Conservation (phyloP, 2,797 vertebrate genomes). For the Lutjanus campechanus region DNA sequence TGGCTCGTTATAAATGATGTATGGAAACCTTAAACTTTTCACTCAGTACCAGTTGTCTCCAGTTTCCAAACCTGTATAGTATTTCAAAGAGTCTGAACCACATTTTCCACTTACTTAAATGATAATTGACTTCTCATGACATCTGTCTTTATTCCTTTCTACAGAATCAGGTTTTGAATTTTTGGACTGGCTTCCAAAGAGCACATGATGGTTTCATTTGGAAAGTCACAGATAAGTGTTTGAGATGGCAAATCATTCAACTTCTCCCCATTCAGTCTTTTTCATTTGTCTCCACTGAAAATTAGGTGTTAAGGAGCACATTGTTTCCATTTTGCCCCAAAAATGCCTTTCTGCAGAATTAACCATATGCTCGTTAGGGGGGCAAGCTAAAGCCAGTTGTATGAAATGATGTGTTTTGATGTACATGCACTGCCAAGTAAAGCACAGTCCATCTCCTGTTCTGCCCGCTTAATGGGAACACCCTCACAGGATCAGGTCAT, state of each 20-base stretch:
- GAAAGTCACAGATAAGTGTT: slow-evolving; percentile 62
- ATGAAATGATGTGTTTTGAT: slow-evolving; percentile 60
- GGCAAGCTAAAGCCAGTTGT: slow-evolving; percentile 22
- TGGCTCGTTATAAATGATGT: slow-evolving; percentile 60
- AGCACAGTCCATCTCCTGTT: slow-evolving; percentile 39
- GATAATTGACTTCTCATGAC: slow-evolving; percentile 66
- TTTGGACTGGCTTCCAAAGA: slow-evolving; percentile 33
- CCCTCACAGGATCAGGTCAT: slow-evolving; percentile 36
- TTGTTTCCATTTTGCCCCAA: slow-evolving; percentile 54
- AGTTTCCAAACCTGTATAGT: slow-evolving; percentile 52
- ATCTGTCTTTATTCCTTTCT: slow-evolving; percentile 66
- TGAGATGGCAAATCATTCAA: slow-evolving; percentile 59
- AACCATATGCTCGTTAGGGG: slow-evolving; percentile 30
- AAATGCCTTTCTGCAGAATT: slow-evolving; percentile 21
- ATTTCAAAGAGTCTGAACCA: slow-evolving; percentile 57
- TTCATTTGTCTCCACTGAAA: slow-evolving; percentile 34
- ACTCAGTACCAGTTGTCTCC: slow-evolving; percentile 41
- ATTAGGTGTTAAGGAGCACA: slow-evolving; percentile 57
- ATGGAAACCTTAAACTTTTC: slow-evolving; percentile 50
- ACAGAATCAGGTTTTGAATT: slow-evolving; percentile 49
- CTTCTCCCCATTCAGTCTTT: slow-evolving; percentile 20
- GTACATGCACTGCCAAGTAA: slow-evolving; percentile 50
- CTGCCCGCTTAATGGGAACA: slow-evolving; percentile 11
- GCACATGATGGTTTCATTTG: slow-evolving; percentile 64
- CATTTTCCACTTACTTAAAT: slow-evolving; percentile 67